Evolutionary conservation across 2,888 invertebrate species (phyloP).

Genomic region (Girardia tigrina): DNA sequence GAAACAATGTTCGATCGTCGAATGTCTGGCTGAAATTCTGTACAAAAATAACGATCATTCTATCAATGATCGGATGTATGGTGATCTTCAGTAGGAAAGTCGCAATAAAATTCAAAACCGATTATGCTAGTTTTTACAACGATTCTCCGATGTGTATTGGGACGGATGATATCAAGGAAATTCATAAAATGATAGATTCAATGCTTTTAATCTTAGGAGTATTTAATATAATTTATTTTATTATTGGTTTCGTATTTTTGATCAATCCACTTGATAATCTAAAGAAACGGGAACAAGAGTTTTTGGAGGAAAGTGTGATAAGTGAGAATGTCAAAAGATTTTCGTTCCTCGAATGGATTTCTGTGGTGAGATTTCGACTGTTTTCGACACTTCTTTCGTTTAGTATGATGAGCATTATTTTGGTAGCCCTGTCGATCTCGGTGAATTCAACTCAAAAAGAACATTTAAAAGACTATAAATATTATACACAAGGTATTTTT

Average conservation of each 20-base stretch:
- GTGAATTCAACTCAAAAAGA: neutral
- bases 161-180: neutral
- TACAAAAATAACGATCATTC: neutral
- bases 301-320: neutral
- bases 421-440: neutral
- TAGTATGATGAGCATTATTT: neutral
- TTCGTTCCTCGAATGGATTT: neutral
- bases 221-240: neutral
- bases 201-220: neutral
- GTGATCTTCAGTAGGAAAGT: neutral
- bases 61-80: neutral
- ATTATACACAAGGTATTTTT: too few relatives aligned
- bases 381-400: neutral
- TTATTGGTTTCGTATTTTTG: neutral
- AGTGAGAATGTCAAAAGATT: neutral
- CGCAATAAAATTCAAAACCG: neutral
- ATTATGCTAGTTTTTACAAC: neutral
- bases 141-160: too few relatives aligned
- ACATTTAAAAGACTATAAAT: neutral
- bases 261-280: neutral
- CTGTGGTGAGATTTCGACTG: neutral
- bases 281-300: neutral
- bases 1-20: neutral
- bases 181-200: neutral
- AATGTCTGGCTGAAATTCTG: neutral